Evolutionary conservation across 2,113 vertebrate species (phyloP).

Genomic region (Xenopus borealis): DNA sequence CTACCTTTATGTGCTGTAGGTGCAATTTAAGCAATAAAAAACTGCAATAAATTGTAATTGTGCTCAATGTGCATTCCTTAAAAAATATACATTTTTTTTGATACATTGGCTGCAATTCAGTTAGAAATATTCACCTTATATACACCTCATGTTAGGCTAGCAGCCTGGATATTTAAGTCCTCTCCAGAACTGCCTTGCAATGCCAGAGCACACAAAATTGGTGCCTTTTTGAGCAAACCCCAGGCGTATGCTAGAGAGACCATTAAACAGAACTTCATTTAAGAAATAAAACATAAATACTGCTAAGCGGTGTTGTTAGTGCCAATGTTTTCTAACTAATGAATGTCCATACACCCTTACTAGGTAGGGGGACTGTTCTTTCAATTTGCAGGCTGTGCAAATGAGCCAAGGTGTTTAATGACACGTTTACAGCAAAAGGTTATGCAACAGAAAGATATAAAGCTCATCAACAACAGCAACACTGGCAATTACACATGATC

Average conservation of each 20-base stretch:
- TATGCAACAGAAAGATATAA: not conserved
- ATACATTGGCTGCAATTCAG: no score
- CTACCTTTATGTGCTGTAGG: no score
- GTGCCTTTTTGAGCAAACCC: slow-evolving; percentile 20
- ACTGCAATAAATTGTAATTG: no score
- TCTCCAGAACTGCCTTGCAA: not conserved
- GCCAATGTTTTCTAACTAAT: slow-evolving; percentile 17
- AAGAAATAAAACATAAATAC: slow-evolving; percentile 34
- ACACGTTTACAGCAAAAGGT: slow-evolving; percentile 1
- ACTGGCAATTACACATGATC: not conserved
- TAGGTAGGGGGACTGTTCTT: not conserved
- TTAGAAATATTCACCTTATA: no score
- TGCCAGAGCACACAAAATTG: slow-evolving; percentile 24
- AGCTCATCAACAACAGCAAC: slow-evolving; percentile 4
- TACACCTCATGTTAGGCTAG: no score
- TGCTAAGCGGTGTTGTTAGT: slow-evolving; percentile 1
- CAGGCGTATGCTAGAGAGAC: slow-evolving; percentile 11
- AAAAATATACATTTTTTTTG: no score
- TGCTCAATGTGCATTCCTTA: no score
- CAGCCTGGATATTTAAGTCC: not conserved
- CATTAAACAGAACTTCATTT: slow-evolving; percentile 39
- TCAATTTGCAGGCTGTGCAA: not conserved
- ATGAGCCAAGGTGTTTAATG: slow-evolving; percentile 6
- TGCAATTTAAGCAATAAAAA: no score
- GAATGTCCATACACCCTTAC: slow-evolving; percentile 21